Base-by-base conservation (phyloP, 2,113 vertebrate species). In the Arvicanthis niloticus region DNA sequence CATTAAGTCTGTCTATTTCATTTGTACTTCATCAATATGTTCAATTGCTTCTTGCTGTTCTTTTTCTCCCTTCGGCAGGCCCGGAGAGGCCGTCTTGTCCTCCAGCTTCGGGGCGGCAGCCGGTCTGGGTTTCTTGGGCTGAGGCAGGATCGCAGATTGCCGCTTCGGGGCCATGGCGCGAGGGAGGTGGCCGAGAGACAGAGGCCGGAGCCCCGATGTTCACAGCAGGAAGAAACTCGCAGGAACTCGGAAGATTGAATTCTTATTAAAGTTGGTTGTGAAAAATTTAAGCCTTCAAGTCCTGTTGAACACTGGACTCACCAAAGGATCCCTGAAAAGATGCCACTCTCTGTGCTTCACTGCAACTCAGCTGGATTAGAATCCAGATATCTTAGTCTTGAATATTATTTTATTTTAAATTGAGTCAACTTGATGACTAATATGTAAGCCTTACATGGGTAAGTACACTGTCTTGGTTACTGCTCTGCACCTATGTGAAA, bases 161-260 rank as follows among this genome's bases (percentile, higher is more conserved):
- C 95, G 92, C 45, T 97, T 98, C 24, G 96, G 97, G 75, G 96
- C 88, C 97, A 97, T 97, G 84, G 84, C 92, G n/a, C 10, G 1
- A 21, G 75, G 67, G 29, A 51, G 42, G 65, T 19, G 88, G 5
- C 6, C 31, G 24, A 16, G 15, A 24, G 65, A 26, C 31, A 11
- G 45, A 22, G 42, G 37, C 48, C 48, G 1, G 24, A 42, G 58
- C 5, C 3, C 13, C 4, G 15, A 62, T 5, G n/a, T 26, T 42
- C 24, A 17, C 13, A 19, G 45, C n/a, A 31, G 93, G 68, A 34
- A 37, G 48, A 16, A 51, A 13, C 48, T 34, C 5, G 0, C 29
- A 48, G 58, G 40, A 53, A 53, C 78, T 24, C n/a, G n/a, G n/a
- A n/a, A n/a, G n/a, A n/a, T n/a, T n/a, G 65, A 67, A 31, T 29